A percentile compares a stretch with the other conserved stretches of the same genome.
Conservation (phyloP, 2,797 vertebrate genomes). For the Gallinago stenura region DNA sequence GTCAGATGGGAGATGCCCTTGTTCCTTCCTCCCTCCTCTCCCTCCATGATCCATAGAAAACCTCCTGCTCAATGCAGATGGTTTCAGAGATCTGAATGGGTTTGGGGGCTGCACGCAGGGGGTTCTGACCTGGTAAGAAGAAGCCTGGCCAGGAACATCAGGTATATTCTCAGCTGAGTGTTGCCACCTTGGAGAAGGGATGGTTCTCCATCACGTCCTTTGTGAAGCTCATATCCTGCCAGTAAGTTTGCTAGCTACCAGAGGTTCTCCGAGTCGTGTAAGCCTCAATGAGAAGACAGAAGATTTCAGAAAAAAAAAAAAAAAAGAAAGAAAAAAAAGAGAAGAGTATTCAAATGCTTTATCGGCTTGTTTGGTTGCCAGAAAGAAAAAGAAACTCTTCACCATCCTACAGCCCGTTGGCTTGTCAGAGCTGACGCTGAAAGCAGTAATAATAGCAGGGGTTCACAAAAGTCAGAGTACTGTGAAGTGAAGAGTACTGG, state of each 20-base stretch:
- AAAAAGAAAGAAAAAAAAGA: not conserved
- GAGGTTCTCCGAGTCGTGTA: not conserved
- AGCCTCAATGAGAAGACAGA: not conserved
- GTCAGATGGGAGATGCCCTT: not conserved
- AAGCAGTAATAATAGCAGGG: not conserved
- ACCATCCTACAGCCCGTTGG: not conserved
- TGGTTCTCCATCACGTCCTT: not conserved
- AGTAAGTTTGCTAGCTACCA: not conserved
- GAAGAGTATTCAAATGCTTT: not conserved
- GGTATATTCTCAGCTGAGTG: accelerated
- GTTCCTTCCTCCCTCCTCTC: not conserved
- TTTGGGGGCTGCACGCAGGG: accelerated
- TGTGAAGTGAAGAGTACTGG: not conserved
- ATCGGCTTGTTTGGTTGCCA: not conserved
- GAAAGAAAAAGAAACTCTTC: not conserved
- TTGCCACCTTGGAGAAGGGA: not conserved
- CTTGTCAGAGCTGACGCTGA: not conserved
- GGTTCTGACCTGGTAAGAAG: not conserved
- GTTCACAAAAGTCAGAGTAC: not conserved
- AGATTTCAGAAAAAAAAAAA: not conserved
- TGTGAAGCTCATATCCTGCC: not conserved
- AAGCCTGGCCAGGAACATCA: too few relatives aligned
- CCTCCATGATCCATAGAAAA: not conserved
- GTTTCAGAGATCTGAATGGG: not conserved
- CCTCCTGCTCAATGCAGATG: accelerated